Evolutionary conservation across 1,140 invertebrate genomes (phyloP).

Genomic region (Apocrypta bakeri): DNA sequence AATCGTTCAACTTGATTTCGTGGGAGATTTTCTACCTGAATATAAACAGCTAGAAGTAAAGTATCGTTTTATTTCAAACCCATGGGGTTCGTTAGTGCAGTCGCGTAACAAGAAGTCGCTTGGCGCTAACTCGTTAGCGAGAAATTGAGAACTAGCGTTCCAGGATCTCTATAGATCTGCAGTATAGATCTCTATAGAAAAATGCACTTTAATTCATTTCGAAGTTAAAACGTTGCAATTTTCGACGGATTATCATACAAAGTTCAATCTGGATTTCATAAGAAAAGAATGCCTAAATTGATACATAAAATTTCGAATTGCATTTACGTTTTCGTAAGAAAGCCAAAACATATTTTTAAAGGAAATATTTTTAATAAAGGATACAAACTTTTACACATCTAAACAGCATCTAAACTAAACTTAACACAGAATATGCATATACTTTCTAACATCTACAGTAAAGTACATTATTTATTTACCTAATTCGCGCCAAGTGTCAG

Average conservation of each 20-base stretch:
- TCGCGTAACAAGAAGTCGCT: slow-evolving; percentile 56
- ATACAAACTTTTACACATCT: background rate
- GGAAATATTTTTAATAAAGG: background rate
- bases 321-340: too few species aligned
- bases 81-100: slow-evolving; percentile 53
- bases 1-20: background rate
- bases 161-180: background rate
- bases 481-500: slow-evolving; percentile 55
- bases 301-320: too few species aligned
- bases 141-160: slow-evolving; percentile 21
- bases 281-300: too few species aligned
- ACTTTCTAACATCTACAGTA: background rate
- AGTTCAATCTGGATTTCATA: too few species aligned
- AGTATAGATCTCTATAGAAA: too few species aligned
- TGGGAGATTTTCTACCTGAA: background rate
- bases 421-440: too few species aligned
- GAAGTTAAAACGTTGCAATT: too few species aligned
- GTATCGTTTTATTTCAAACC: background rate
- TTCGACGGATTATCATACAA: too few species aligned
- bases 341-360: background rate
- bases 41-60: background rate
- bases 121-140: slow-evolving; percentile 61
- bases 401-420: background rate
- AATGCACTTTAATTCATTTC: too few species aligned
- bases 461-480: slow-evolving; percentile 62